These are phyloP conservation scores for Colletes gigas DNA, from an alignment of 1,140 invertebrate species.

Conservation along the genomic window DNA sequence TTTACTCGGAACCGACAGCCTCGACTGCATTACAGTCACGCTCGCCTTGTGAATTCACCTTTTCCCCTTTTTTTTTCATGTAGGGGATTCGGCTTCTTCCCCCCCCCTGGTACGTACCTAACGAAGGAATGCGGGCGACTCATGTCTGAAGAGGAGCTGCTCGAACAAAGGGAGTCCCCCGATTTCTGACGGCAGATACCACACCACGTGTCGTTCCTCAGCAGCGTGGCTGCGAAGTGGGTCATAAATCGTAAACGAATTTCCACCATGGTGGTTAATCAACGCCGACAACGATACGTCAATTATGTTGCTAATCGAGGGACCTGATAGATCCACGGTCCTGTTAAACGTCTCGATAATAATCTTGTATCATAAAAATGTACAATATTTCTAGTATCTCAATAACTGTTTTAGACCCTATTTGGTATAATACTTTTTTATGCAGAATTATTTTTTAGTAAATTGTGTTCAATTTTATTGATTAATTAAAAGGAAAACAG, in stretches of 20 bases:
- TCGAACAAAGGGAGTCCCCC: constrained; percentile 56
- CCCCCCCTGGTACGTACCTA: constrained; percentile 28
- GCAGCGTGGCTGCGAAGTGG: constrained; percentile 23
- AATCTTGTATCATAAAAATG: neutral
- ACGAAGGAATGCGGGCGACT: constrained; percentile 61
- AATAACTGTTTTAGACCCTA: no score
- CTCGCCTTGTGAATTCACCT: constrained; percentile 49
- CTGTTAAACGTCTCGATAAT: neutral
- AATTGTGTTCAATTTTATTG: no score
- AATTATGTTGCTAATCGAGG: constrained; percentile 11
- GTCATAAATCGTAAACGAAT: constrained; percentile 34
- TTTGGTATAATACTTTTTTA: no score
- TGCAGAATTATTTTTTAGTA: no score
- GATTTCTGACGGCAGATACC: constrained; percentile 28
- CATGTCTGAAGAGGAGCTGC: constrained; percentile 37
- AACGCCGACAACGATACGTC: neutral
- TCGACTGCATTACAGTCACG: constrained; percentile 46
- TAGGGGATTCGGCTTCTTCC: constrained; percentile 21
- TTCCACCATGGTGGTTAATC: constrained; percentile 22
- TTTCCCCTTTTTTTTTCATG: constrained; percentile 20
- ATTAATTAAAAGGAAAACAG: no score
- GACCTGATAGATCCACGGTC: neutral
- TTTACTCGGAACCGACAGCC: constrained; percentile 32
- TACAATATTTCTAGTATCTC: no score
- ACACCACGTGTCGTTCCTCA: neutral